Evolutionary conservation across 1,140 invertebrate genomes (phyloP).

Genomic region (Drosophila sucinea): DNA sequence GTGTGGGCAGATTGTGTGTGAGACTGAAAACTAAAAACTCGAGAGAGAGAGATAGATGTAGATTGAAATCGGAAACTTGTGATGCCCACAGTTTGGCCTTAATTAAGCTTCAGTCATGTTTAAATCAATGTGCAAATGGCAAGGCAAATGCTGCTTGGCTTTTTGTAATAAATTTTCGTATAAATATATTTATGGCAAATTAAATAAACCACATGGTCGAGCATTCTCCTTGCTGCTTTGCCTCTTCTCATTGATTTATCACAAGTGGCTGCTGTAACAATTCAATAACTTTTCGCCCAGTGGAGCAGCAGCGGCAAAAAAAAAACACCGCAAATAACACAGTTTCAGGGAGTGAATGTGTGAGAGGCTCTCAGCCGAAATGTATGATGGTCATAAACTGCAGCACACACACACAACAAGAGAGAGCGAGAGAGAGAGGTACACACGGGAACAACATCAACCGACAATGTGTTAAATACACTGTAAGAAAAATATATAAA

Average conservation of each 20-base stretch:
- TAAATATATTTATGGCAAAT: slow-evolving; percentile 59
- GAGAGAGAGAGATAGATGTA: slow-evolving; percentile 8
- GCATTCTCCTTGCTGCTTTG: slow-evolving; percentile 53
- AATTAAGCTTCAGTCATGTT: slow-evolving; percentile 55
- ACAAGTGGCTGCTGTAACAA: slow-evolving; percentile 69
- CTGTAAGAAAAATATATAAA: slow-evolving; percentile 26
- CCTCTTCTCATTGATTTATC: slow-evolving; percentile 72
- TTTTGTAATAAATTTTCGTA: slow-evolving; percentile 40
- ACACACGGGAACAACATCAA: slow-evolving; percentile 7
- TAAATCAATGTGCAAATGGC: slow-evolving; percentile 55
- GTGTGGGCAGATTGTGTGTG: slow-evolving; percentile 68
- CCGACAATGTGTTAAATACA: slow-evolving; percentile 31
- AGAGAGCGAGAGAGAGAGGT: not conserved
- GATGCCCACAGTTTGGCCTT: slow-evolving; percentile 52
- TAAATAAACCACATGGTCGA: slow-evolving; percentile 56
- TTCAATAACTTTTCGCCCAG: slow-evolving; percentile 64
- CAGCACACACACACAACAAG: slow-evolving; percentile 36
- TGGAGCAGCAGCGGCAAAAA: slow-evolving; percentile 25
- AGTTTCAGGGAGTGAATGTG: not conserved
- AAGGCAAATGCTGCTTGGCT: slow-evolving; percentile 9
- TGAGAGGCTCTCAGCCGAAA: slow-evolving; percentile 31
- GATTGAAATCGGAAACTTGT: slow-evolving; percentile 42
- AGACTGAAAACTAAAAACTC: not conserved
- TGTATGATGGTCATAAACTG: slow-evolving; percentile 72
- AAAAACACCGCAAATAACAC: slow-evolving; percentile 41